These are phyloP conservation scores for Antedon bifida DNA, from an alignment of 35 echinoderm and acorn worm species.

Conservation along the genomic window DNA sequence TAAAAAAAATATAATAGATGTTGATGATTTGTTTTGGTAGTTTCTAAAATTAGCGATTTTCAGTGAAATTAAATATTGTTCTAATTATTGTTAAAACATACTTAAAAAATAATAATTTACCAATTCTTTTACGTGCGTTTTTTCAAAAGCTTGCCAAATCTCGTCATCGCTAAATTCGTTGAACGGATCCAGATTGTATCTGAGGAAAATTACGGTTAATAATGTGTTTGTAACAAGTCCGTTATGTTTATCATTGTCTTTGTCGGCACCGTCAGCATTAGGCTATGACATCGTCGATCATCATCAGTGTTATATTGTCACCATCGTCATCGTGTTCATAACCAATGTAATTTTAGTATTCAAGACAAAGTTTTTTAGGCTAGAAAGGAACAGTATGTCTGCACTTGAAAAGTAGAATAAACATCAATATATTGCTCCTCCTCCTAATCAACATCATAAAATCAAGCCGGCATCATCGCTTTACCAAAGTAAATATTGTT, in stretches of 20 bases:
- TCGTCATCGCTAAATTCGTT: constrained; percentile 44
- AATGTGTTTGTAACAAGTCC: neutral
- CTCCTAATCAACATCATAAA: too few relatives aligned
- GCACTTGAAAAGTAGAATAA: too few relatives aligned
- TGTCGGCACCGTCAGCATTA: neutral
- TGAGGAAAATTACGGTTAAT: constrained; percentile 18
- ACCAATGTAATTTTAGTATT: too few relatives aligned
- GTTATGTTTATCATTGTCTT: neutral
- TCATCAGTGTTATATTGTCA: too few relatives aligned
- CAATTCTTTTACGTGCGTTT: constrained; percentile 63
- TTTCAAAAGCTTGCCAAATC: constrained; percentile 61
- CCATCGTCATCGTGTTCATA: too few relatives aligned
- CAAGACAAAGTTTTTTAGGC: too few relatives aligned
- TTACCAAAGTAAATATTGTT: neutral
- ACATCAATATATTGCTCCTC: too few relatives aligned
- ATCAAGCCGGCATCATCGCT: neutral
- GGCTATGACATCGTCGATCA: neutral
- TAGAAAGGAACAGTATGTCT: too few relatives aligned
- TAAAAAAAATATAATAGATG: constrained; percentile 5
- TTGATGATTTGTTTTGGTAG: neutral
- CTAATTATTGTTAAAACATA: too few relatives aligned
- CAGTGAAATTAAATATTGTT: neutral
- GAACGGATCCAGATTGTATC: constrained; percentile 77
- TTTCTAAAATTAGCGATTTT: neutral
- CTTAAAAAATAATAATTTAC: constrained; percentile 4